Evolutionary conservation across 1,140 invertebrate genomes (phyloP), one percentile per base, ranked within the genome.

Genomic region (Harlomillsia oculata): DNA sequence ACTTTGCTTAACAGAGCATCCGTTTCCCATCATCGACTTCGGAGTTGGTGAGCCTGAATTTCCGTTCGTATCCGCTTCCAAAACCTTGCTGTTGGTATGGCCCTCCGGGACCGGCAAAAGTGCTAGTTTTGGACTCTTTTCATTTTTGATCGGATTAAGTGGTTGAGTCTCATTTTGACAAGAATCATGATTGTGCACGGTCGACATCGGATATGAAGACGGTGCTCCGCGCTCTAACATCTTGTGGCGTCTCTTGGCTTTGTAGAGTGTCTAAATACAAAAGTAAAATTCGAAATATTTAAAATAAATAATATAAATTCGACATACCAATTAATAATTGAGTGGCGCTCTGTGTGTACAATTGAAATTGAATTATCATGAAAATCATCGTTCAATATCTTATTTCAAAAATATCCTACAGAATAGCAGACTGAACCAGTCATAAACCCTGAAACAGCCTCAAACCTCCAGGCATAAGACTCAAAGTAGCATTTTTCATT

Each of bases 191-290:
- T 43, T 56, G 11, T 39, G 43, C 30, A 51, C 29, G n/a, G 54
- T 56, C 2, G 54, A 48, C 54, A 57, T 57, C 8, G 49, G 49
- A 30, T 56, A 51, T 23, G 39, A 39, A 43, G 53, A 34, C 29
- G 44, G 43, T 44, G 20, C 45, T 53, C 18, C 30, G n/a, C 50
- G 32, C 30, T 63, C 55, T 30, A 63, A 32, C 61, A 63, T 63
- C 21, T 56, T 59, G 29, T 63, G 61, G 37, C 51, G 56, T n/a
- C 50, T 41, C 11, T 48, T 50, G 6, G 61, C 61, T n/a, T 59
- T 59, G 37, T 63, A 63, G 5, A 63, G 41, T 3, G 61, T 63
- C 61, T 63, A 37, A 2, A 49, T 41, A 50, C 34, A 4, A 59
- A 16, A 53, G 46, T 39, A 44, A 45, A 51, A 23, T 28, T 9